Evolutionary conservation across 2,888 invertebrate genomes (phyloP).

Genomic region (Sipha maydis): DNA sequence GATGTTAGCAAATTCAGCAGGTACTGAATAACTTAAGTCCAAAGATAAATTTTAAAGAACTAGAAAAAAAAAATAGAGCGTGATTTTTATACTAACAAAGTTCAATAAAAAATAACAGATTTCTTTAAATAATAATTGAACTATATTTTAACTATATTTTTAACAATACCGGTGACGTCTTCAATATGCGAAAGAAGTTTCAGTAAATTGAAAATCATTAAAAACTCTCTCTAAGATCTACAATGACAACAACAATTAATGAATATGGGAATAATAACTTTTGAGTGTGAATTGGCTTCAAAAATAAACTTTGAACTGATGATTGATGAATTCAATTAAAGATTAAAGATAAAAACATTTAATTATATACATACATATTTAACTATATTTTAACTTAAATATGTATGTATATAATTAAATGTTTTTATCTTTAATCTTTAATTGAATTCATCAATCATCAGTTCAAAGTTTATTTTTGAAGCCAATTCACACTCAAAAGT

Average conservation of each 20-base stretch:
- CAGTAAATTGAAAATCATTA: too few relatives aligned
- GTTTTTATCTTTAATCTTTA: background rate
- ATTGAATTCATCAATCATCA: background rate
- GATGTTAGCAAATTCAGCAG: too few relatives aligned
- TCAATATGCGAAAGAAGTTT: background rate
- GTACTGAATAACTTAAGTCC: too few relatives aligned
- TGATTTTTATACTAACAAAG: too few relatives aligned
- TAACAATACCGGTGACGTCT: background rate
- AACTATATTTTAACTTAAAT: too few relatives aligned
- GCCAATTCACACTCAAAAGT: background rate
- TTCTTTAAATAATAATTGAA: too few relatives aligned
- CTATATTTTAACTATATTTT: background rate
- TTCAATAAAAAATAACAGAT: too few relatives aligned
- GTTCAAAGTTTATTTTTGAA: background rate
- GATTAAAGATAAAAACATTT: background rate
- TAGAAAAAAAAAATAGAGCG: too few relatives aligned
- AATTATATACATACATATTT: background rate
- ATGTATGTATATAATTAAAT: background rate
- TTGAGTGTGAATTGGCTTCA: background rate
- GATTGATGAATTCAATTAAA: background rate
- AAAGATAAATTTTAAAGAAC: too few relatives aligned
- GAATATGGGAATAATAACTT: background rate
- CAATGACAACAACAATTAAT: too few relatives aligned
- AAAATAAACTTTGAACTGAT: background rate
- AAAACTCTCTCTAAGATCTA: background rate